These are phyloP conservation scores for Drosophila trichaetosa DNA, from an alignment of 2,888 invertebrate species.

Conservation along the genomic window DNA sequence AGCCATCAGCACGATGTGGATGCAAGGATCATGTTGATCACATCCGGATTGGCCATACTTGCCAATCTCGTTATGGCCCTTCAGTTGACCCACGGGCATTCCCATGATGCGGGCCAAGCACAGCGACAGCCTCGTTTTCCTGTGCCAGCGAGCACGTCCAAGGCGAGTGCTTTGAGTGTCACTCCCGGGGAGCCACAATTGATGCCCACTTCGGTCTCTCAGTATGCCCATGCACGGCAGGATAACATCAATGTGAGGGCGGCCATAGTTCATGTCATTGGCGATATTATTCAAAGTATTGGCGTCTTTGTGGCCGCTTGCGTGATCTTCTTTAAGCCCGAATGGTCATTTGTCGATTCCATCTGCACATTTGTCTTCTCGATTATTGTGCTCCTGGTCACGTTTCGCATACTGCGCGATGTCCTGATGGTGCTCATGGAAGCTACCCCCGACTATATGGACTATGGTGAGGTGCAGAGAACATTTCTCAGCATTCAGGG, in stretches of 20 bases:
- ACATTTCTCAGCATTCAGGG: conserved; percentile 64
- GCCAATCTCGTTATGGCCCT: conserved; percentile 91
- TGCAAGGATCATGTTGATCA: conserved; percentile 94
- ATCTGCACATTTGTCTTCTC: conserved; percentile 71
- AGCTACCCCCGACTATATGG: conserved; percentile 65
- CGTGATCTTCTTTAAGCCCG: conserved; percentile 61
- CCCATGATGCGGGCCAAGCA: conserved; percentile 23
- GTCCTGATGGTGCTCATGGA: conserved; percentile 73
- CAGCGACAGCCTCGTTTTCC: background rate
- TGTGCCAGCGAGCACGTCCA: background rate
- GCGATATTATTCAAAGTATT: conserved; percentile 66
- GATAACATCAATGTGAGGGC: conserved; percentile 71
- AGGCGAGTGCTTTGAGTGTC: background rate
- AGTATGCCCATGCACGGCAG: background rate
- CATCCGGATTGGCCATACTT: conserved; percentile 94
- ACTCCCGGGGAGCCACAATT: conserved; percentile 3
- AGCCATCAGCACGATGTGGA: conserved; percentile 93
- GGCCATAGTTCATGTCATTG: conserved; percentile 67
- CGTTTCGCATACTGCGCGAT: conserved; percentile 58
- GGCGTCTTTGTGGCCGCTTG: conserved; percentile 69
- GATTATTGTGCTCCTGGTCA: conserved; percentile 57
- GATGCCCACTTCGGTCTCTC: conserved; percentile 38
- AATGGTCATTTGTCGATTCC: conserved; percentile 65
- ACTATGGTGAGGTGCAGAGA: conserved; percentile 61
- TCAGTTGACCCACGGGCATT: conserved; percentile 53